Evolutionary conservation across 37 sponge, comb jelly and placozoan species (phyloP).

Genomic region (Spongilla lacustris): DNA sequence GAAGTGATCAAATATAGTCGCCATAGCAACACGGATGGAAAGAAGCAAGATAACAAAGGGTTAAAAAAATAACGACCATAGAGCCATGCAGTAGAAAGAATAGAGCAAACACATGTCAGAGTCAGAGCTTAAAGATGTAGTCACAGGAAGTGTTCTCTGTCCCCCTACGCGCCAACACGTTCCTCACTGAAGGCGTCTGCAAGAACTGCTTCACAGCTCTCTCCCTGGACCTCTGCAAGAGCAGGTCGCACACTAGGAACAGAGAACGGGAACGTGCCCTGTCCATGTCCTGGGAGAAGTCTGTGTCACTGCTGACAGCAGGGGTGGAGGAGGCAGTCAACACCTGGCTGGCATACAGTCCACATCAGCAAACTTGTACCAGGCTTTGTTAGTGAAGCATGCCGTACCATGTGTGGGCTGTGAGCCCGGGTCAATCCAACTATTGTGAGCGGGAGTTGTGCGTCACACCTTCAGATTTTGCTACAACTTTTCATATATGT

Average conservation of each 20-base stretch:
- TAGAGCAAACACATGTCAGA: background rate
- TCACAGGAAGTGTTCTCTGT: slow-evolving; percentile 13
- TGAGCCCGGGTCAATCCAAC: background rate
- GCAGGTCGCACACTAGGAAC: slow-evolving; percentile 54
- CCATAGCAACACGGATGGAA: no score
- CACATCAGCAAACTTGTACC: slow-evolving; percentile 52
- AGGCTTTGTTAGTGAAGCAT: background rate
- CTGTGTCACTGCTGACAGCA: background rate
- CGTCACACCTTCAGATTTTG: background rate
- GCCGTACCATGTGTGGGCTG: background rate
- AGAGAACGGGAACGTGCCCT: slow-evolving; percentile 33
- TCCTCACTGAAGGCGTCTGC: background rate
- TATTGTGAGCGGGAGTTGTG: background rate
- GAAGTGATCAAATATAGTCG: background rate
- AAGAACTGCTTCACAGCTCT: slow-evolving; percentile 56
- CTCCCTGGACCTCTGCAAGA: slow-evolving; percentile 49
- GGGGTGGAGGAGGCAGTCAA: slow-evolving; percentile 14
- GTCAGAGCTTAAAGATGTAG: slow-evolving; percentile 53
- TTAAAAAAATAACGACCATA: no score
- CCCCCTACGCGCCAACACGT: slow-evolving; percentile 14
- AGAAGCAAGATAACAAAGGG: no score
- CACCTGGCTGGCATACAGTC: slow-evolving; percentile 54
- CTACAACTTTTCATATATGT: no score
- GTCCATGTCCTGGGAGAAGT: slow-evolving; percentile 22
- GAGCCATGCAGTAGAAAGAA: background rate